Percentiles rank a stretch among this genome's conserved stretches.
Evolutionary conservation across 2,797 vertebrate species (phyloP).

Genomic region (Macropodus opercularis): DNA sequence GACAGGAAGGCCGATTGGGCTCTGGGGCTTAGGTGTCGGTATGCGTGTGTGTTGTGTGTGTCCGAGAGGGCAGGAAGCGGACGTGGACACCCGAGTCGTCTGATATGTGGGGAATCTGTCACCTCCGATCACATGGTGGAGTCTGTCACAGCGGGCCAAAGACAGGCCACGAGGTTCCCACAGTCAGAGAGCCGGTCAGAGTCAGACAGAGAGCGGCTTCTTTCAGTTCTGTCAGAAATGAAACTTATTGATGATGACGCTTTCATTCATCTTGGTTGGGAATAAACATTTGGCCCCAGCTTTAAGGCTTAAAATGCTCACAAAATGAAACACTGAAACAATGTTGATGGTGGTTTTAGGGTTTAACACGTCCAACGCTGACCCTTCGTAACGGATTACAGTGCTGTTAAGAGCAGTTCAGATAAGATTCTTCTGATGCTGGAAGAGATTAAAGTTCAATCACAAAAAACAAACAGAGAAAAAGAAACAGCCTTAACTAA

Average conservation of each 20-base stretch:
- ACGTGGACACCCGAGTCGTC: constrained; percentile 67
- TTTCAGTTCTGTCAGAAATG: constrained; percentile 14
- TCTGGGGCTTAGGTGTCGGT: constrained; percentile 53
- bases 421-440: too few species aligned
- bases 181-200: constrained; percentile 58
- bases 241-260: too few species aligned
- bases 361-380: background rate
- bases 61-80: constrained; percentile 60
- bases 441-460: too few species aligned
- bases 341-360: too few species aligned
- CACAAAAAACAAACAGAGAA: background rate
- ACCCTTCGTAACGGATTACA: background rate
- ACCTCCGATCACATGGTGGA: constrained; percentile 69
- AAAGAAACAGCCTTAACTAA: too few species aligned
- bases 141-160: constrained; percentile 59
- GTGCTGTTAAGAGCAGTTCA: too few species aligned
- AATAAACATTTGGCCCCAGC: background rate
- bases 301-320: too few species aligned
- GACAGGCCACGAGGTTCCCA: constrained; percentile 72
- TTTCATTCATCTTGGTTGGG: background rate
- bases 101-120: constrained; percentile 72
- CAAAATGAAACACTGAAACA: too few species aligned
- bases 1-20: constrained; percentile 62
- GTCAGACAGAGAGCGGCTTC: constrained; percentile 28
- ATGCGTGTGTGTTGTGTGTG: constrained; percentile 41